phyloP scores from a whole-genome alignment of 2,888 invertebrate species.

The Ypsolopha scabrella region DNA sequence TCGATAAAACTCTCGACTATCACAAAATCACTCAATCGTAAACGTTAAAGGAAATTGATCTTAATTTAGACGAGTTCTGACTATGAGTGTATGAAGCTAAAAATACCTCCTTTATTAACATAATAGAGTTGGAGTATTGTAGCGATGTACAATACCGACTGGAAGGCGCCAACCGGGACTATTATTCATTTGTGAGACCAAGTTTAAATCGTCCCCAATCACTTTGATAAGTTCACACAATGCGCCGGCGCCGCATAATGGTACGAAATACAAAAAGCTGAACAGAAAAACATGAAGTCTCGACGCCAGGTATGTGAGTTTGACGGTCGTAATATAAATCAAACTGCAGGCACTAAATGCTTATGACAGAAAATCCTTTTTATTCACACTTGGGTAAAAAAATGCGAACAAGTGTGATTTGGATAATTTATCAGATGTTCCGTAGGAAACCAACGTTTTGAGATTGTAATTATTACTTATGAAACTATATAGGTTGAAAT shows the following conservation, averaged over 20 bases:
- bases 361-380: conserved; percentile 63
- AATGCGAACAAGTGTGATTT: conserved; percentile 10
- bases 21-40: background rate
- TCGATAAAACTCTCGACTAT: background rate
- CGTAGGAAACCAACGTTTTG: background rate
- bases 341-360: conserved; percentile 46
- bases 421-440: background rate
- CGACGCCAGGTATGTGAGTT: conserved; percentile 30
- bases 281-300: background rate
- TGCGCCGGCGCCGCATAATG: background rate
- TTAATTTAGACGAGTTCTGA: background rate
- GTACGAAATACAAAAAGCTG: background rate
- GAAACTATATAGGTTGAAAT: conserved; percentile 17
- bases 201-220: conserved; percentile 38
- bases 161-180: background rate
- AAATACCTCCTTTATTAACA: conserved; percentile 2
- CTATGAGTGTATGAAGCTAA: background rate
- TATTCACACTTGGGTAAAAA: conserved; percentile 43
- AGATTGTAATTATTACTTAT: background rate
- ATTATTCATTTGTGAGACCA: conserved; percentile 1
- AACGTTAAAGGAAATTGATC: background rate
- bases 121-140: conserved; percentile 1
- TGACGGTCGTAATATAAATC: conserved; percentile 48
- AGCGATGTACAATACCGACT: background rate
- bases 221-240: conserved; percentile 29